Conservation (phyloP, 1,140 invertebrate genomes). For the Sycophaga agraensis region DNA sequence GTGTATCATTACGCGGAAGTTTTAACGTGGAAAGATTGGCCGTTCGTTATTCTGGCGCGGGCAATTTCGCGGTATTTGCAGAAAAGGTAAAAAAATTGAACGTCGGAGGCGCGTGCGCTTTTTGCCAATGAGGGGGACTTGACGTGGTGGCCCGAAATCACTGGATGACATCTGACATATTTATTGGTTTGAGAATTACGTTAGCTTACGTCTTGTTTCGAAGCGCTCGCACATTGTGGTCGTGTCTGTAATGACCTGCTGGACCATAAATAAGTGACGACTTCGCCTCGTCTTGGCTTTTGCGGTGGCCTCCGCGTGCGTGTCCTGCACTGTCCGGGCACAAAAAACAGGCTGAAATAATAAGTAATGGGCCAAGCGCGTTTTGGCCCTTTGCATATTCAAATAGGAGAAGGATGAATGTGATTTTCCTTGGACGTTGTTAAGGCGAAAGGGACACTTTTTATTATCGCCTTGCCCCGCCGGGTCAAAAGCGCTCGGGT, state of each 20-base stretch:
- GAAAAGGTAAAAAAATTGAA: too few species aligned
- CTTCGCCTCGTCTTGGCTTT: conserved; percentile 18
- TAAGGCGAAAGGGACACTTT: background rate
- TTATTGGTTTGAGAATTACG: conserved; percentile 28
- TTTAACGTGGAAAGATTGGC: background rate
- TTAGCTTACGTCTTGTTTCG: conserved; percentile 29
- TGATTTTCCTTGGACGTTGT: conserved; percentile 6
- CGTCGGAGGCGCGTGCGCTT: background rate
- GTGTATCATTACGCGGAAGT: too few species aligned
- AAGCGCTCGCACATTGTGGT: conserved; percentile 19
- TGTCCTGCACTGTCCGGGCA: background rate
- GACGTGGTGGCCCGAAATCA: conserved; percentile 23
- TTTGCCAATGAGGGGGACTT: conserved; percentile 3
- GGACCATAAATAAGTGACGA: conserved; percentile 29
- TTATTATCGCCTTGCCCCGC: conserved; percentile 14
- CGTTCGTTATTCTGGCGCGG: background rate
- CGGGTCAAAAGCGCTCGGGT: too few species aligned
- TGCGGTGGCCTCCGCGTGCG: conserved; percentile 19
- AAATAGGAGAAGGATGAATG: conserved; percentile 3
- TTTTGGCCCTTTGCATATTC: conserved; percentile 27
- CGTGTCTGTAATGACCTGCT: conserved; percentile 25
- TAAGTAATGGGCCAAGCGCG: conserved; percentile 2
- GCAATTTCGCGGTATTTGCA: too few species aligned
- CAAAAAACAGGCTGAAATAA: conserved; percentile 19
- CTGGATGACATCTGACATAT: conserved; percentile 24